These are phyloP conservation scores for Harpegnathos saltator DNA, from an alignment of 1,140 invertebrate genomes.

Conservation along the genomic window DNA sequence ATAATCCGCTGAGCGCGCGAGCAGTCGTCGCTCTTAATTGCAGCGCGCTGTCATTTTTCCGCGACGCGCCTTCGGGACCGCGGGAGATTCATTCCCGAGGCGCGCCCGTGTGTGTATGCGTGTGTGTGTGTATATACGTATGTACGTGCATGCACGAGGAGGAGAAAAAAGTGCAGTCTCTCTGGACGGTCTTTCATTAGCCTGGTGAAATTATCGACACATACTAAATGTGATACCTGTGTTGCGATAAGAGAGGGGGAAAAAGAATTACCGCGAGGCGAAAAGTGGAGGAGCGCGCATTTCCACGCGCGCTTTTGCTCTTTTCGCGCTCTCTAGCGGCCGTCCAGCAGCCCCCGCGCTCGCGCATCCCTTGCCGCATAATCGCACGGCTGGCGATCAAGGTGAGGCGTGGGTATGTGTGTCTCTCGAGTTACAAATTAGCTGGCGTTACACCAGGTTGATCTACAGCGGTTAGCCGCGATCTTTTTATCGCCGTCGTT, in stretches of 20 bases:
- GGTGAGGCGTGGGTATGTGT: neutral
- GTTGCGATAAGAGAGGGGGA: neutral
- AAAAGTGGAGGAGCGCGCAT: too few species aligned
- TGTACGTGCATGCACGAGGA: too few species aligned
- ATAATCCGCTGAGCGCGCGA: slow-evolving; percentile 9
- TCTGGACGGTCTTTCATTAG: slow-evolving; percentile 13
- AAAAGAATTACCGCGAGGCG: too few species aligned
- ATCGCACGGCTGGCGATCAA: too few species aligned
- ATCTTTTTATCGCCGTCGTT: slow-evolving; percentile 41
- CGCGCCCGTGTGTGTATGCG: neutral
- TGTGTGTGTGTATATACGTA: too few species aligned
- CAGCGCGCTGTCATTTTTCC: slow-evolving; percentile 13
- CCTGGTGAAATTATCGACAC: slow-evolving; percentile 5
- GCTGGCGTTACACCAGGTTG: slow-evolving; percentile 22
- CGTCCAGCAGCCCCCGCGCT: too few species aligned
- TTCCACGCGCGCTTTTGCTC: too few species aligned
- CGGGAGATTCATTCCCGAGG: neutral
- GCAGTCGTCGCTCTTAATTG: slow-evolving; percentile 33
- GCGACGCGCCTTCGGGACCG: neutral
- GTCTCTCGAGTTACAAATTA: slow-evolving; percentile 20
- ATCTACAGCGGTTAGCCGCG: slow-evolving; percentile 26
- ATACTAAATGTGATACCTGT: neutral
- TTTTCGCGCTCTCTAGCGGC: too few species aligned
- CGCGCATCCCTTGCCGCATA: too few species aligned
- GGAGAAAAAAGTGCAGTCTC: too few species aligned